These are phyloP conservation scores for Pemphigus obesinymphae DNA, from an alignment of 1,140 invertebrate genomes.

Conservation along the genomic window DNA sequence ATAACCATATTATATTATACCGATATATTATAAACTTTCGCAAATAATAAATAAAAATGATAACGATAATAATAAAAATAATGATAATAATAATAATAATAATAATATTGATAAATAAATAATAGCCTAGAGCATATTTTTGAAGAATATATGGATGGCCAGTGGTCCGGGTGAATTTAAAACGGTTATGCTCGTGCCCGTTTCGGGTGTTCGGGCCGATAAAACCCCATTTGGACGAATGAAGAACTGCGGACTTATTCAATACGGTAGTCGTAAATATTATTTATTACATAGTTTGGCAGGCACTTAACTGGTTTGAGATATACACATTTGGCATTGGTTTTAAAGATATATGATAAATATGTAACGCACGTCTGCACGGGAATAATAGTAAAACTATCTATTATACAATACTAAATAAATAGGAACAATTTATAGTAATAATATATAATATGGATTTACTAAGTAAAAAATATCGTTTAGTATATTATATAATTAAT, in stretches of 20 bases:
- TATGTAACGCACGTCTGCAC: constrained; percentile 9
- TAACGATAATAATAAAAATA: not conserved
- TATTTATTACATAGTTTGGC: constrained; percentile 35
- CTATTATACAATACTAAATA: too few species aligned
- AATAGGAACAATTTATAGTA: too few species aligned
- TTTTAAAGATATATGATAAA: constrained; percentile 14
- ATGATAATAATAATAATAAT: not conserved
- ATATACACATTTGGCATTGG: constrained; percentile 27
- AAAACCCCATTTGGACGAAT: constrained; percentile 20
- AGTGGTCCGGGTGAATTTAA: constrained; percentile 11
- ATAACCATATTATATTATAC: too few species aligned
- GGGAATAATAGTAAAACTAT: not conserved
- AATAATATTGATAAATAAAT: not conserved
- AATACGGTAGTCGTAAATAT: constrained; percentile 33
- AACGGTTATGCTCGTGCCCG: not conserved
- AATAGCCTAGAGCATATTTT: too few species aligned
- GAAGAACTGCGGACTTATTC: constrained; percentile 31
- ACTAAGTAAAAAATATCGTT: not conserved
- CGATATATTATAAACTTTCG: too few species aligned
- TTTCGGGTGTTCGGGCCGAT: not conserved
- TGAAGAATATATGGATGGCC: not conserved
- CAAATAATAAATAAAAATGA: not conserved
- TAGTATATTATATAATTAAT: not conserved
- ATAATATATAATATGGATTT: not conserved
- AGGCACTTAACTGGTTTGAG: constrained; percentile 15